A percentile compares a stretch with the other conserved stretches of the same genome.
phyloP scores from a whole-genome alignment of 2,888 invertebrate genomes.

The Mayetiola destructor region DNA sequence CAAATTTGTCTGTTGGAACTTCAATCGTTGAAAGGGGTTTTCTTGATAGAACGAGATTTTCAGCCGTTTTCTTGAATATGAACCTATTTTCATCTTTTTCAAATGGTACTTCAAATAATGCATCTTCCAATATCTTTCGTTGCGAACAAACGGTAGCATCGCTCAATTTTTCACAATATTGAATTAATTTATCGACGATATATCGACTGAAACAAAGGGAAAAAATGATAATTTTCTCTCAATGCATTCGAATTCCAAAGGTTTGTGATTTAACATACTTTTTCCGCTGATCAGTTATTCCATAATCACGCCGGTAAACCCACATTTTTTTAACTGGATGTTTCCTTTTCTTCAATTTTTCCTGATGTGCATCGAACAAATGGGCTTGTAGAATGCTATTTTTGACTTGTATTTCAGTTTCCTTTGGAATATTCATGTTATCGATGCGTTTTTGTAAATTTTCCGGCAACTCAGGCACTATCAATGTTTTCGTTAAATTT shows the following conservation, averaged over 20 bases:
- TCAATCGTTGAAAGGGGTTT: conserved; percentile 21
- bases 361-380: conserved; percentile 64
- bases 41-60: conserved; percentile 36
- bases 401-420: conserved; percentile 44
- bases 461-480: conserved; percentile 46
- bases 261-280: conserved; percentile 38
- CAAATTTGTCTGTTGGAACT: conserved; percentile 36
- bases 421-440: conserved; percentile 37
- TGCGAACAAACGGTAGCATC: conserved; percentile 40
- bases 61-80: conserved; percentile 48
- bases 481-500: conserved; percentile 63
- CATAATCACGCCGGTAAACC: conserved; percentile 56
- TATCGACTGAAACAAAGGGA: conserved; percentile 42
- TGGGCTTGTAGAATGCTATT: conserved; percentile 48
- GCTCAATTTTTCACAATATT: conserved; percentile 50
- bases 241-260: neutral
- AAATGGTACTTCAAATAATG: conserved; percentile 42
- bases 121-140: conserved; percentile 45
- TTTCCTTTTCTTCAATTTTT: conserved; percentile 57
- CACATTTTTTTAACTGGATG: conserved; percentile 55
- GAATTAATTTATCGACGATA: conserved; percentile 47
- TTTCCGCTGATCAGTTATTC: conserved; percentile 53
- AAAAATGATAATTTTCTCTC: neutral
- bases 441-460: conserved; percentile 40
- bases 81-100: conserved; percentile 45